A percentile compares a stretch with the other conserved stretches of the same genome.
Conservation (phyloP, 2,888 invertebrate species). For the Agrochola litura region DNA sequence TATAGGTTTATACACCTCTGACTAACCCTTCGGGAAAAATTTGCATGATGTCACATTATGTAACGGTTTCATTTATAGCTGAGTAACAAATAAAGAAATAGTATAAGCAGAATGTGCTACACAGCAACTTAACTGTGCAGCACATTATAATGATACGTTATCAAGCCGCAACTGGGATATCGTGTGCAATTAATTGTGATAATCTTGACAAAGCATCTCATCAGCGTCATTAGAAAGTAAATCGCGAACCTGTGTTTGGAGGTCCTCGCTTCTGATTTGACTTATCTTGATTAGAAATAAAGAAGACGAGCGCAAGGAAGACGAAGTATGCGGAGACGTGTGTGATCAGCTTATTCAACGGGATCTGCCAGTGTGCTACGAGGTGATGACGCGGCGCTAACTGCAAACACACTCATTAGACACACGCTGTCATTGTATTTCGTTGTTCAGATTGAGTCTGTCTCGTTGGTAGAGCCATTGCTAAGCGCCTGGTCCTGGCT, state of each 20-base stretch:
- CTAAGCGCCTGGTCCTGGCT: neutral
- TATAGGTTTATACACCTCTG: neutral
- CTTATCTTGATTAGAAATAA: conserved; percentile 91
- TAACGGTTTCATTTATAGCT: neutral
- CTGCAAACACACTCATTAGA: conserved; percentile 68
- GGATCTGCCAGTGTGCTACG: conserved; percentile 91
- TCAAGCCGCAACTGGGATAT: conserved; percentile 58
- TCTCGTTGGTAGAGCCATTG: neutral
- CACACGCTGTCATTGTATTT: neutral
- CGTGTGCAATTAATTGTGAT: conserved; percentile 72
- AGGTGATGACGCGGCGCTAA: conserved; percentile 80
- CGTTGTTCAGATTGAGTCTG: neutral
- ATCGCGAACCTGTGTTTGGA: conserved; percentile 88
- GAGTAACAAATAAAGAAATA: conserved; percentile 34
- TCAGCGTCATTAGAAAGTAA: conserved; percentile 66
- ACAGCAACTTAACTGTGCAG: conserved; percentile 48
- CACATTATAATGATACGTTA: conserved; percentile 57
- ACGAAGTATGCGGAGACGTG: conserved; percentile 92
- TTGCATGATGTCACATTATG: neutral
- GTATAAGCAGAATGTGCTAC: conserved; percentile 9
- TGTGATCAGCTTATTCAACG: conserved; percentile 93
- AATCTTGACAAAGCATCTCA: conserved; percentile 73
- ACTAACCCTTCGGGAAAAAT: neutral
- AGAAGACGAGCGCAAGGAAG: conserved; percentile 92
- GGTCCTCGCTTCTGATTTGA: conserved; percentile 90